Conservation (phyloP, 2,113 vertebrate genomes). For the Perca fluviatilis region DNA sequence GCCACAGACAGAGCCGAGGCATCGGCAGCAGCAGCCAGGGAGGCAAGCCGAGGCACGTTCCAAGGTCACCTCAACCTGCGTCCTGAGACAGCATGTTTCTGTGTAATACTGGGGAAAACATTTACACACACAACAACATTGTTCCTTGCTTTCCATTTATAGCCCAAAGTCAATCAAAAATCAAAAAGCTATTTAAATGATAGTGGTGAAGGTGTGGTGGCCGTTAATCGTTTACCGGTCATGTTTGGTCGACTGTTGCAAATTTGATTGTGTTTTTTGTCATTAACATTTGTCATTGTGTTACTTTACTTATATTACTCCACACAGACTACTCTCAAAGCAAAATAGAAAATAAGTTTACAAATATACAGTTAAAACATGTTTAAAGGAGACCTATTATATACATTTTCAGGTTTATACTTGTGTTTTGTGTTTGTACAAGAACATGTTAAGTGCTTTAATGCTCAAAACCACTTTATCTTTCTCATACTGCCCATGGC, state of each 20-base stretch:
- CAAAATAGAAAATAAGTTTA: background rate
- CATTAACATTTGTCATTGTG: background rate
- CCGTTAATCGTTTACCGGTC: conserved; percentile 37
- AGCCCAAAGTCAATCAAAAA: conserved; percentile 51
- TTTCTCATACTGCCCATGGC: no score
- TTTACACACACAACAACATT: conserved; percentile 42
- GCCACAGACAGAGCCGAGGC: background rate
- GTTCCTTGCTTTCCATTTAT: conserved; percentile 24
- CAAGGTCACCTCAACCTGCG: conserved; percentile 53
- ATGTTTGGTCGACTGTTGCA: background rate
- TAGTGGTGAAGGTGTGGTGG: conserved; percentile 46
- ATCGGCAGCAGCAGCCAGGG: background rate
- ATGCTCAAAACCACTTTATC: no score
- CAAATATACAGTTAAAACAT: no score
- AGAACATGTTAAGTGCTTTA: no score
- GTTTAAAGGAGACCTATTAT: no score
- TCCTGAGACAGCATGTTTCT: conserved; percentile 18
- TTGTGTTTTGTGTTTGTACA: no score
- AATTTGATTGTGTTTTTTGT: conserved; percentile 11
- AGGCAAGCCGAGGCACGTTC: conserved; percentile 40
- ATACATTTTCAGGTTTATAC: no score
- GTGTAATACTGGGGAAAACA: conserved; percentile 18
- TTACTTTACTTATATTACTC: conserved; percentile 1
- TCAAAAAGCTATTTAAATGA: conserved; percentile 75
- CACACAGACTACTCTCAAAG: background rate